These are phyloP conservation scores for Rhamphomyia laevipes DNA, from an alignment of 2,888 invertebrate genomes.

Conservation along the genomic window DNA sequence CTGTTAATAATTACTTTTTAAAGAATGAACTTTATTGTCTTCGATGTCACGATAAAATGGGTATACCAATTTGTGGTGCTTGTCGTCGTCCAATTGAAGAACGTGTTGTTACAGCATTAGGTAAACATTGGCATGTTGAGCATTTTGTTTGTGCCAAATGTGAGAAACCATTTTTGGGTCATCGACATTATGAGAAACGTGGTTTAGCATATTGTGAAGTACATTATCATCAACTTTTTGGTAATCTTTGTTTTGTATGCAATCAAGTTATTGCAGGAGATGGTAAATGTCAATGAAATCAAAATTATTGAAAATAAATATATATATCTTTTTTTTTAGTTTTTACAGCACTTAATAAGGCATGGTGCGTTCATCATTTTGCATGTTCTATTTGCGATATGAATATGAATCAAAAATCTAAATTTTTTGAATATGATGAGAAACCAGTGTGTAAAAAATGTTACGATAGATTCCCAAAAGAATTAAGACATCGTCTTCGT, in stretches of 20 bases:
- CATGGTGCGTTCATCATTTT: conserved; percentile 99
- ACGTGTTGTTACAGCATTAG: conserved; percentile 94
- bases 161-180: conserved; percentile 98
- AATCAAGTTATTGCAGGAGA: conserved; percentile 97
- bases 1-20: conserved; percentile 18
- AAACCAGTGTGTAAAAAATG: conserved; percentile 98
- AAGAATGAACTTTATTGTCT: conserved; percentile 93
- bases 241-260: conserved; percentile 97
- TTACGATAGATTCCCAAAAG: conserved; percentile 91
- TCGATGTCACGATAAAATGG: conserved; percentile 99
- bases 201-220: conserved; percentile 98
- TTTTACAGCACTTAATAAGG: conserved; percentile 95
- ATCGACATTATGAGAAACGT: conserved; percentile 97
- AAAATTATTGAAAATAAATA: background rate
- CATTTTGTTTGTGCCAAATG: conserved; percentile 99
- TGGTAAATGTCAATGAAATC: conserved; percentile 49
- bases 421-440: conserved; percentile 98
- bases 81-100: conserved; percentile 98
- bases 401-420: conserved; percentile 90
- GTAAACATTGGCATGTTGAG: conserved; percentile 98
- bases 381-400: conserved; percentile 95
- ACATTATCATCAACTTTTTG: conserved; percentile 97
- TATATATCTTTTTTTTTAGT: conserved; percentile 45
- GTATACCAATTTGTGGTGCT: conserved; percentile 99
- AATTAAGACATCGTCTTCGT: conserved; percentile 82